These are phyloP conservation scores for Heterodera filipjevi DNA, from an alignment of 2,888 invertebrate species.

Conservation along the genomic window DNA sequence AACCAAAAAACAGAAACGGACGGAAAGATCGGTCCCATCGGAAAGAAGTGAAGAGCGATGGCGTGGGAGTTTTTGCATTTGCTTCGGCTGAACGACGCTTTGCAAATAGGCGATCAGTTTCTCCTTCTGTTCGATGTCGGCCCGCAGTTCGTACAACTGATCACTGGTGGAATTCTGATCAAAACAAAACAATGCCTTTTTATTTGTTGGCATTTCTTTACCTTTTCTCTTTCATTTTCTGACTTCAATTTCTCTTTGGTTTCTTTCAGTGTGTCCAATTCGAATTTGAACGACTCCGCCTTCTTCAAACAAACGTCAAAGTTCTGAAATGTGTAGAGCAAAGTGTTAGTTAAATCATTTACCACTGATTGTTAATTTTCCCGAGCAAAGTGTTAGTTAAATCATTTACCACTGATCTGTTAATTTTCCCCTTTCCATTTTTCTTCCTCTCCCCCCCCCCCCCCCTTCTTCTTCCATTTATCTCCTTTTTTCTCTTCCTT, in stretches of 20 bases:
- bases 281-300: slow-evolving; percentile 32
- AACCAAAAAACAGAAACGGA: not conserved
- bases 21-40: slow-evolving; percentile 21
- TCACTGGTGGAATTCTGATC: slow-evolving; percentile 37
- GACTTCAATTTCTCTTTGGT: slow-evolving; percentile 3
- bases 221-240: slow-evolving; percentile 16
- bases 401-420: too few species aligned
- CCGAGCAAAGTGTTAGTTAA: too few species aligned
- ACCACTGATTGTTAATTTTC: too few species aligned
- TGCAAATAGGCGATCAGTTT: slow-evolving; percentile 46
- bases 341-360: too few species aligned
- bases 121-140: slow-evolving; percentile 44
- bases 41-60: slow-evolving; percentile 36
- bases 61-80: slow-evolving; percentile 38
- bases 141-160: slow-evolving; percentile 37
- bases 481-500: too few species aligned
- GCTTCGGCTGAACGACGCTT: slow-evolving; percentile 43
- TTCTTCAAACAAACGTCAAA: slow-evolving; percentile 41
- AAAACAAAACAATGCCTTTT: not conserved
- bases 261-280: slow-evolving; percentile 19
- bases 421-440: too few species aligned
- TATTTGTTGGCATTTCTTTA: too few species aligned
- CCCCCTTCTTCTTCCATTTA: too few species aligned
- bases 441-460: too few species aligned
- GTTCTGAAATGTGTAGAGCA: slow-evolving; percentile 29